These are phyloP conservation scores for Bergia puertoricense DNA, from an alignment of 92 coral and sea anemone species.

Conservation along the genomic window DNA sequence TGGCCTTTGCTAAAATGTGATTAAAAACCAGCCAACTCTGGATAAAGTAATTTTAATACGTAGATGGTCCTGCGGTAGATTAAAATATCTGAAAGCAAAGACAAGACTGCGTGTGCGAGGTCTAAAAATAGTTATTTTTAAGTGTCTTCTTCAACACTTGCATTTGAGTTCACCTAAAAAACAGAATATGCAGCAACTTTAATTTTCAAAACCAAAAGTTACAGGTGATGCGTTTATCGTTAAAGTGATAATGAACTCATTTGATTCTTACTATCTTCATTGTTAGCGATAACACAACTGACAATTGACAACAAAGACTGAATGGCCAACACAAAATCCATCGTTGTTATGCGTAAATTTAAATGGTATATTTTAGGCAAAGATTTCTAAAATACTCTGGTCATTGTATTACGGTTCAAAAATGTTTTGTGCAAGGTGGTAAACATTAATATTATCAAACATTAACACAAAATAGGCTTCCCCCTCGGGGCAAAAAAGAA, in stretches of 20 bases:
- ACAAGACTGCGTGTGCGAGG: background rate
- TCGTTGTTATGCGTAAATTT: slow-evolving; percentile 2
- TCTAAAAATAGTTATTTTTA: background rate
- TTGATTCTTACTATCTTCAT: background rate
- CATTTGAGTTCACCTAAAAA: no score
- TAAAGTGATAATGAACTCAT: slow-evolving; percentile 7
- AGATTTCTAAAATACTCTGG: background rate
- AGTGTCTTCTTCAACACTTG: background rate
- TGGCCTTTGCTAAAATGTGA: background rate
- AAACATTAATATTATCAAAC: background rate
- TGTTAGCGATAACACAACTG: slow-evolving; percentile 1
- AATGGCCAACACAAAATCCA: slow-evolving; percentile 19
- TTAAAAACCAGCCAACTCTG: background rate
- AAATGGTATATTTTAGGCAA: no score
- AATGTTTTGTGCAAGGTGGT: background rate
- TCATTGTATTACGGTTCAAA: background rate
- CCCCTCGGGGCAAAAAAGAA: background rate
- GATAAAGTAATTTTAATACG: no score
- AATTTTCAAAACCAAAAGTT: background rate
- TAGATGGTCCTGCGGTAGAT: no score
- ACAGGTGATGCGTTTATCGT: slow-evolving; percentile 14
- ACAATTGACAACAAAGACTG: background rate
- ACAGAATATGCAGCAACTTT: background rate
- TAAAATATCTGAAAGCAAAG: background rate
- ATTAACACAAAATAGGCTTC: background rate